Conservation (phyloP, 2,113 vertebrate genomes). For the Vidua chalybeata region DNA sequence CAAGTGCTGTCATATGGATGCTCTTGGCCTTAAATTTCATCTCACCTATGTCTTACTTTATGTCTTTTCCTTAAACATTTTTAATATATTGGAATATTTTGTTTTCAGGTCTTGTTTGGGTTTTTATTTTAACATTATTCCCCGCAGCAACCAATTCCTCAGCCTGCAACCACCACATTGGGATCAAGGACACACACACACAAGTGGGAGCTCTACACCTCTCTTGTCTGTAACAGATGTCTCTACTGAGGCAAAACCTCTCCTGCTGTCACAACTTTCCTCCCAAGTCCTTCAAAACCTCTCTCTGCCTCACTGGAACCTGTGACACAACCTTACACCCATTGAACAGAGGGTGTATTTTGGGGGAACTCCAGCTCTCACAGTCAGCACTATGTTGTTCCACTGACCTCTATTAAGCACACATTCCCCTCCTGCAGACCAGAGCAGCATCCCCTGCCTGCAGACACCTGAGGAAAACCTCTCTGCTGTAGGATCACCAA, state of each 20-base stretch:
- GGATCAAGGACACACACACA: neutral
- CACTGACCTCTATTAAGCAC: fast-evolving
- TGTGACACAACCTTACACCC: neutral
- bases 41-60: neutral
- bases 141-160: neutral
- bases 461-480: neutral
- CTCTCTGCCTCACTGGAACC: neutral
- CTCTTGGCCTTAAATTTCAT: neutral
- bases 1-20: neutral
- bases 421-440: neutral
- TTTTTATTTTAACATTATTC: neutral
- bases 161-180: fast-evolving
- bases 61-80: neutral
- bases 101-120: neutral
- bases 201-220: neutral
- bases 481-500: neutral
- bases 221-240: neutral
- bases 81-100: neutral
- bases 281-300: neutral
- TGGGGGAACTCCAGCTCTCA: neutral
- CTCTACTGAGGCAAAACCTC: neutral
- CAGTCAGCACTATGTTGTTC: fast-evolving
- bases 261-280: neutral
- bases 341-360: neutral
- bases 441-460: neutral